Evolutionary conservation across 1,140 invertebrate genomes (phyloP), one percentile per base, ranked within the genome.

Genomic region (Microplitis demolitor): DNA sequence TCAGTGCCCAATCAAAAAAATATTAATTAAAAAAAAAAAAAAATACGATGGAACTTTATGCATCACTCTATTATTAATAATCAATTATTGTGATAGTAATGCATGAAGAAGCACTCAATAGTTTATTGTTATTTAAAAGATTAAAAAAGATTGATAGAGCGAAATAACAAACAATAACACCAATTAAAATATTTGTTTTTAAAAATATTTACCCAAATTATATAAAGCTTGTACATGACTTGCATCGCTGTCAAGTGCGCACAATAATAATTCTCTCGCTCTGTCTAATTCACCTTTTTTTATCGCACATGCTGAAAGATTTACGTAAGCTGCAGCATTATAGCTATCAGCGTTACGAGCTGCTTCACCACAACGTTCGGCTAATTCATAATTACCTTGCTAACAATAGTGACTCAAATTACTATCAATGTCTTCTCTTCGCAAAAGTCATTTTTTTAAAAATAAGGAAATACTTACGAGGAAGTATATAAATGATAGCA

Each of bases 211-310:
- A 91, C 93, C 95, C 67, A 97, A 85, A 88, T 98, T 97, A 80
- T 96, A 98, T n/a, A 97, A 87, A 5, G 95, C 97, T 87, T 98
- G 96, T 35, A 97, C 92, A 83, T 93, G 96, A 31, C 91, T 92
- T 0, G 94, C 90, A 79, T 97, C 95, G 78, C 92, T 93, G 69
- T 94, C 91, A 58, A 97, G 81, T 0, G 96, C 96, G 75, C 91
- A 92, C 62, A 91, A 88, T 78, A 95, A 94, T 79, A 92, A 92
- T 79, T 94, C 91, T 72, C 91, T 89, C 0, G 96, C 95, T 80
- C 91, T 91, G 72, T 94, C 92, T 66, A 90, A 88, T 69, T 97
- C 93, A 60, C 90, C 89, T 78, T 91, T 92, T 51, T 90, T 89
- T 80, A 93, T 92, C 60, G 91, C 90, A 76, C 95, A 94, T 80